phyloP scores from a whole-genome alignment of 2,888 invertebrate genomes.

The Brenthis daphne region DNA sequence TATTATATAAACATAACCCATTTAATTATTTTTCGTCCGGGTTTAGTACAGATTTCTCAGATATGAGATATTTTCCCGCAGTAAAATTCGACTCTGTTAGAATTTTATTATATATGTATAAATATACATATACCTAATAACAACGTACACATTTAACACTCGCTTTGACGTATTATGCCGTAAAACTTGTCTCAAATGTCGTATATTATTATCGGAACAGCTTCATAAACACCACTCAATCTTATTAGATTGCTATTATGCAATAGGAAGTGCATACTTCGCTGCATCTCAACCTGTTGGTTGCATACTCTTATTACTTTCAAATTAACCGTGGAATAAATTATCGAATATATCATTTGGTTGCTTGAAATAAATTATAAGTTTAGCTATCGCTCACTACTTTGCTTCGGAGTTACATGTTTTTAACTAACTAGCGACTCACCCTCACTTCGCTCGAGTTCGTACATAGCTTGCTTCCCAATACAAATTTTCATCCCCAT shows the following conservation, averaged over 20 bases:
- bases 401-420: background rate
- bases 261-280: slow-evolving; percentile 42
- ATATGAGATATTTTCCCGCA: too few relatives aligned
- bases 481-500: too few relatives aligned
- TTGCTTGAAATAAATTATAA: background rate
- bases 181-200: slow-evolving; percentile 25
- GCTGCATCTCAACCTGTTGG: slow-evolving; percentile 41
- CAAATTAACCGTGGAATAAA: slow-evolving; percentile 13
- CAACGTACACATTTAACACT: too few relatives aligned
- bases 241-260: slow-evolving; percentile 39
- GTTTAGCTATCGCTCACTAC: background rate
- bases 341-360: background rate
- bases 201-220: slow-evolving; percentile 19
- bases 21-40: too few relatives aligned
- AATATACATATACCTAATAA: too few relatives aligned
- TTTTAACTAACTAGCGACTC: too few relatives aligned
- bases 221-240: slow-evolving; percentile 26
- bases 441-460: too few relatives aligned
- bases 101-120: too few relatives aligned
- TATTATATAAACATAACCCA: too few relatives aligned
- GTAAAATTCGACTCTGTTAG: too few relatives aligned
- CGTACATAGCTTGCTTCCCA: too few relatives aligned
- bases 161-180: background rate
- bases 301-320: slow-evolving; percentile 36
- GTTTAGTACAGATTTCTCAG: too few relatives aligned